phyloP scores from a whole-genome alignment of 2,113 vertebrate species.

The Lampris incognitus region DNA sequence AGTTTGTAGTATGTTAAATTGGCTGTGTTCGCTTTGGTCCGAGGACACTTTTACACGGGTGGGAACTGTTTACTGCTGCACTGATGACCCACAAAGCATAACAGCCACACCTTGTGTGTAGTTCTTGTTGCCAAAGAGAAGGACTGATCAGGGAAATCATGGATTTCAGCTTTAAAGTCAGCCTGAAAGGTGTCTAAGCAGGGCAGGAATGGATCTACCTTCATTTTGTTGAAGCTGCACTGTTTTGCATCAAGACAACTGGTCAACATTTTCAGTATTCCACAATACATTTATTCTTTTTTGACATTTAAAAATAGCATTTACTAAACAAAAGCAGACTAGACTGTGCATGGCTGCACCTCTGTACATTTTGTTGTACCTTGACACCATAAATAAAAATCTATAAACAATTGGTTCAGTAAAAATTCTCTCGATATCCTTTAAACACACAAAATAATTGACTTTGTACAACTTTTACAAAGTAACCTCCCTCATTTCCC shows the following conservation, averaged over 20 bases:
- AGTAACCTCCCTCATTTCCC: slow-evolving; percentile 21
- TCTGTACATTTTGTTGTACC: slow-evolving; percentile 66
- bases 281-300: slow-evolving; percentile 72
- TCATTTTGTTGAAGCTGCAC: no score
- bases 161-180: no score
- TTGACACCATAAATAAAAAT: slow-evolving; percentile 78
- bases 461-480: slow-evolving; percentile 74
- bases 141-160: no score
- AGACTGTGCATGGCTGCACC: slow-evolving; percentile 63
- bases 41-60: no score
- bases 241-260: not conserved
- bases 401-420: slow-evolving; percentile 73
- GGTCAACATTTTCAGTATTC: slow-evolving; percentile 32
- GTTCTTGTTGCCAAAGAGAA: no score
- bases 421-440: slow-evolving; percentile 62
- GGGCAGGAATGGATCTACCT: no score
- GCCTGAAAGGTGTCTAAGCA: no score
- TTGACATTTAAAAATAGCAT: slow-evolving; percentile 77
- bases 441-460: slow-evolving; percentile 66
- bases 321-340: slow-evolving; percentile 73
- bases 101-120: no score
- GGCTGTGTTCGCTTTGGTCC: no score
- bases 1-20: no score
- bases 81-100: no score
- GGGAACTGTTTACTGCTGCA: no score